Base-by-base conservation (phyloP, 2,797 vertebrate species). In the Discoglossus pictus region DNA sequence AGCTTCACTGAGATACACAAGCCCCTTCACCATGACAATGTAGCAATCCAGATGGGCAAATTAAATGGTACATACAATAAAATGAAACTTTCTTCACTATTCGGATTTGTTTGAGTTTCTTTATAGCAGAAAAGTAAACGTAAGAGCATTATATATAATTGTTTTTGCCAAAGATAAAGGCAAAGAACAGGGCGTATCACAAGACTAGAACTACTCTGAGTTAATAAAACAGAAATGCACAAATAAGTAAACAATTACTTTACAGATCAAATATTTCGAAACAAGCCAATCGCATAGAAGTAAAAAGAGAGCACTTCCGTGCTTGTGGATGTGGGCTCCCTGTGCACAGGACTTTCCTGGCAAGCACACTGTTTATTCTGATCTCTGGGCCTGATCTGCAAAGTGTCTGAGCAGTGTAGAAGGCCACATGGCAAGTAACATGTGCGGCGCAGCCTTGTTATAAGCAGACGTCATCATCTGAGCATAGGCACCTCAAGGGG, bases 301-400 rank as follows among this genome's bases (percentile, higher is more conserved):
- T 6, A 66, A 38, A 47, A 47, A 31, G 2, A 18, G 15, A 15
- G 18, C 43, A 48, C 11, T 24, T 25, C 21, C 7, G 27, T 24
- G 8, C 1, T 6, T 7, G 44, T 20, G 38, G 12, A 16, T 34
- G 38, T 24, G 36, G 21, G 9, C 36, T 31, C 16, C 40, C 9
- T 1, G 16, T 42, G 47, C 25, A 35, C 20, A 60, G 36, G 24
- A 43, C 47, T 68, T 61, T 61, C 39, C 55, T 68, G 65, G 65
- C 65, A 68, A 0, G 7, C 1, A 53, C 18, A 9, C n/a, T 2
- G 55, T 43, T 35, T 44, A 53, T 36, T 35, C 15, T 7, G 9
- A 25, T 13, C 52, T 51, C 65, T 13, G 18, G 6, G 46, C 17
- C 18, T 43, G 35, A 34, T 40, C 55, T 67, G 46, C 44, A 67